These are phyloP conservation scores for Drosophila tani DNA, from an alignment of 1,140 invertebrate species.

Conservation along the genomic window DNA sequence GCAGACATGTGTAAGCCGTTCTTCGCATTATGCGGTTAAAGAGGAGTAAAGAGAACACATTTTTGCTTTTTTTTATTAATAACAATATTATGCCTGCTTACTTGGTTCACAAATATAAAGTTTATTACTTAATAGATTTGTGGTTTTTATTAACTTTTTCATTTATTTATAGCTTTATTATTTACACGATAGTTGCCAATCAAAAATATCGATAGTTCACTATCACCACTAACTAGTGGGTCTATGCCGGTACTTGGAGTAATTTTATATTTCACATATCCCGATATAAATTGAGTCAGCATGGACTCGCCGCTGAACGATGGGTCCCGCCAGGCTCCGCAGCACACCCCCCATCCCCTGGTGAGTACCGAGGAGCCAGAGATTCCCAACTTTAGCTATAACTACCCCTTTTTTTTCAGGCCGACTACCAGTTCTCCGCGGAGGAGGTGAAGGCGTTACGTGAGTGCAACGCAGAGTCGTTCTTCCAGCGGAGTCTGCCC, in stretches of 20 bases:
- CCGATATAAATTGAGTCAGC: slow-evolving; percentile 29
- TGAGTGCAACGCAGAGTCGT: slow-evolving; percentile 91
- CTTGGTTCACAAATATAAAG: slow-evolving; percentile 2
- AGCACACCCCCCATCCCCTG: slow-evolving; percentile 42
- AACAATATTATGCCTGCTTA: slow-evolving; percentile 2
- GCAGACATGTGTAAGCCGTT: background rate
- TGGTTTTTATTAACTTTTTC: background rate
- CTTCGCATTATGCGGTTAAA: background rate
- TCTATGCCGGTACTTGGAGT: slow-evolving; percentile 9
- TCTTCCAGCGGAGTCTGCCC: slow-evolving; percentile 89
- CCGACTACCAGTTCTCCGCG: slow-evolving; percentile 84
- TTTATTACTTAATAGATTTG: too few species aligned
- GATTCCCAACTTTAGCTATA: background rate
- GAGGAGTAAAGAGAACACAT: background rate
- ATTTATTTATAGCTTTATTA: background rate
- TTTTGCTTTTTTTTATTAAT: background rate
- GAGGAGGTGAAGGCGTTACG: slow-evolving; percentile 88
- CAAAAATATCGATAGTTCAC: background rate
- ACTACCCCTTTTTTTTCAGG: slow-evolving; percentile 74
- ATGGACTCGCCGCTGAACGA: slow-evolving; percentile 63
- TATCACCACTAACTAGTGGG: slow-evolving; percentile 15
- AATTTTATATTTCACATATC: slow-evolving; percentile 42
- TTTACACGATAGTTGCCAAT: background rate
- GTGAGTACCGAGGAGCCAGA: slow-evolving; percentile 17
- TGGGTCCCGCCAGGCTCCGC: slow-evolving; percentile 8